Percentiles rank a stretch among this genome's conserved stretches.
phyloP scores from a whole-genome alignment of 1,140 invertebrate species.

The Onthophagus taurus region DNA sequence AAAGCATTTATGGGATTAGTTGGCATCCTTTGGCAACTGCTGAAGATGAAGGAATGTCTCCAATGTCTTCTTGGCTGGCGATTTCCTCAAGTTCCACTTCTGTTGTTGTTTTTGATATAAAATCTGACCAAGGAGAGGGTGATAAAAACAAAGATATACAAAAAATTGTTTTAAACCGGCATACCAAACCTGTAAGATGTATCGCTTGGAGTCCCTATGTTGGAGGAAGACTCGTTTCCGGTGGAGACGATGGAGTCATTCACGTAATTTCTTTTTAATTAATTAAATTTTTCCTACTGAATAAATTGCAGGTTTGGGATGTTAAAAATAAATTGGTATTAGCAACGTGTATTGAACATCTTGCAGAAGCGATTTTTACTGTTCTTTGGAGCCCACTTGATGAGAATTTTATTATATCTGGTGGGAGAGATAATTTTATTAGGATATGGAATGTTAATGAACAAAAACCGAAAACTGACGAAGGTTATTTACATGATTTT shows the following conservation, averaged over 20 bases:
- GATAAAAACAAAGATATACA: not conserved
- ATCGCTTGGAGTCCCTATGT: conserved; percentile 65
- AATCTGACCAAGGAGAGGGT: conserved; percentile 8
- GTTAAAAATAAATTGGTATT: conserved; percentile 45
- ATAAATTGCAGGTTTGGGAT: conserved; percentile 67
- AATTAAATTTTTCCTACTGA: conserved; percentile 11
- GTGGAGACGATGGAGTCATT: conserved; percentile 56
- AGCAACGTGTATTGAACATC: conserved; percentile 46
- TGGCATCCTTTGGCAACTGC: conserved; percentile 64
- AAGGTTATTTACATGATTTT: conserved; percentile 4
- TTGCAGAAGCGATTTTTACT: conserved; percentile 41
- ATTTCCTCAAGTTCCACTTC: conserved; percentile 44
- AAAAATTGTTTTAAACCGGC: conserved; percentile 39
- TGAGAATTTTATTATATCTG: conserved; percentile 50
- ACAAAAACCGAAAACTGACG: conserved; percentile 22
- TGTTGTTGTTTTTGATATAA: conserved; percentile 48
- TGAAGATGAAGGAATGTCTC: conserved; percentile 44
- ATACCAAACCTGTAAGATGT: conserved; percentile 47
- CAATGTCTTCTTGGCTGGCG: conserved; percentile 53
- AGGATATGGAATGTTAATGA: conserved; percentile 48
- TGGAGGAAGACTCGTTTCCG: conserved; percentile 54
- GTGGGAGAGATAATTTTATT: conserved; percentile 49
- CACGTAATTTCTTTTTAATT: conserved; percentile 44
- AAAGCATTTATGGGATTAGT: conserved; percentile 50
- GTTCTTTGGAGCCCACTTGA: conserved; percentile 57